Conservation (phyloP, 2,113 vertebrate species). For the Morone chrysops region DNA sequence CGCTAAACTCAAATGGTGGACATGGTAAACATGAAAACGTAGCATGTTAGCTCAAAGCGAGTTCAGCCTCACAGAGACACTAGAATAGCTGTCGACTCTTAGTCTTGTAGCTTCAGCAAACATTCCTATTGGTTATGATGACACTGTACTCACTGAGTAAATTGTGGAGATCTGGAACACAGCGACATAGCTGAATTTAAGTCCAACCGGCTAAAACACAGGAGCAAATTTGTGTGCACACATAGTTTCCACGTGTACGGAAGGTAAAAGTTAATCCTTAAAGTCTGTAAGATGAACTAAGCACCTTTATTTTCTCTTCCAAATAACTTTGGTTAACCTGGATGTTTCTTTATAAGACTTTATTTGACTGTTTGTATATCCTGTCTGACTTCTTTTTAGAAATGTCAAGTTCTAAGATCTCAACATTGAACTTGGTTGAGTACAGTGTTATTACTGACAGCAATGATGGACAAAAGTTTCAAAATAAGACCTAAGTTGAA, state of each 20-base stretch:
- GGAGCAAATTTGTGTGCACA: too few species aligned
- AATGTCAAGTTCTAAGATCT: not conserved
- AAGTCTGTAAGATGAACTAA: not conserved
- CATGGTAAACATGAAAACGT: not conserved
- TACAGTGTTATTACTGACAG: not conserved
- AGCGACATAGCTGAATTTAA: too few species aligned
- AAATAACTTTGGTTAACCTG: not conserved
- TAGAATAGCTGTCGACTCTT: not conserved
- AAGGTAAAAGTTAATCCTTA: not conserved
- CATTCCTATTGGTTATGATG: not conserved
- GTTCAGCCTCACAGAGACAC: not conserved
- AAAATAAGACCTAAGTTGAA: conserved; percentile 24
- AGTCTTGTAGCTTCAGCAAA: not conserved
- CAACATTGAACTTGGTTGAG: not conserved
- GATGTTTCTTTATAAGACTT: not conserved
- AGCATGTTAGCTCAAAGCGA: conserved; percentile 8
- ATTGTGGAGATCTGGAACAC: not conserved
- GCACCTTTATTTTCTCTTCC: too few species aligned
- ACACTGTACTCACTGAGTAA: not conserved
- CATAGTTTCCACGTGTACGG: too few species aligned
- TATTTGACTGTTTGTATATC: too few species aligned
- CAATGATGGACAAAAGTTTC: not conserved
- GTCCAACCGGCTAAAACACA: too few species aligned
- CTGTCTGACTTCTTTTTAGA: not conserved
- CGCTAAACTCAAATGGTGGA: not conserved